Conservation (phyloP, 2,888 invertebrate species). For the Microdon myrmicae region DNA sequence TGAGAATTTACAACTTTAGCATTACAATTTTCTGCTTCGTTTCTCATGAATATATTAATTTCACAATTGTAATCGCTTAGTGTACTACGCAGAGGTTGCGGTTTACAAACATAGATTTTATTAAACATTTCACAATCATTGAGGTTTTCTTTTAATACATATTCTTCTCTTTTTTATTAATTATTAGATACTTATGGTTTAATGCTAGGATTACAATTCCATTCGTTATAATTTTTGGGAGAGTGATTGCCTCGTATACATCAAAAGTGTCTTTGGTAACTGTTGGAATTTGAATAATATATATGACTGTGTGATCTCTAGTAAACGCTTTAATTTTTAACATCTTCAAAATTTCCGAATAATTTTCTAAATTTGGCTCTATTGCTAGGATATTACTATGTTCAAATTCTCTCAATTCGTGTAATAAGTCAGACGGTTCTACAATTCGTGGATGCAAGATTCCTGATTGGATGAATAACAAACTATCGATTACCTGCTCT, state of each 20-base stretch:
- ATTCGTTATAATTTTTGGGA: constrained; percentile 17
- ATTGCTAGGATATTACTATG: constrained; percentile 2
- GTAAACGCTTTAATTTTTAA: neutral
- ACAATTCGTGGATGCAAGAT: constrained; percentile 6
- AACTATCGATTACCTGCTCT: constrained; percentile 2
- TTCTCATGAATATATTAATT: constrained; percentile 10
- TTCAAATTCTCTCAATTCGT: neutral
- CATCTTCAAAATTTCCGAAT: neutral
- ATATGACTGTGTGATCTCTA: constrained; percentile 4
- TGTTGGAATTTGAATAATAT: constrained; percentile 5
- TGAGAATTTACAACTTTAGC: constrained; percentile 4
- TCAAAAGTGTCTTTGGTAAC: constrained; percentile 10
- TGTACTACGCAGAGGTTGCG: constrained; percentile 1
- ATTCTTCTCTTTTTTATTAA: constrained; percentile 7
- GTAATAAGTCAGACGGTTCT: neutral
- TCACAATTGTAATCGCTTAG: too few relatives aligned
- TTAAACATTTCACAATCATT: constrained; percentile 4
- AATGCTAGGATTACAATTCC: constrained; percentile 5
- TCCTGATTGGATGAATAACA: constrained; percentile 8
- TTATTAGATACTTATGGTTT: constrained; percentile 9
- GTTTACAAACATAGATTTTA: constrained; percentile 2
- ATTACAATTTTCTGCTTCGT: constrained; percentile 8
- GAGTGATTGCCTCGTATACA: constrained; percentile 9
- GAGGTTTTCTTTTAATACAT: constrained; percentile 4
- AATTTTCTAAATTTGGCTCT: constrained; percentile 6